phyloP scores from a whole-genome alignment of 2,888 invertebrate genomes.

The Orthosia cruda region DNA sequence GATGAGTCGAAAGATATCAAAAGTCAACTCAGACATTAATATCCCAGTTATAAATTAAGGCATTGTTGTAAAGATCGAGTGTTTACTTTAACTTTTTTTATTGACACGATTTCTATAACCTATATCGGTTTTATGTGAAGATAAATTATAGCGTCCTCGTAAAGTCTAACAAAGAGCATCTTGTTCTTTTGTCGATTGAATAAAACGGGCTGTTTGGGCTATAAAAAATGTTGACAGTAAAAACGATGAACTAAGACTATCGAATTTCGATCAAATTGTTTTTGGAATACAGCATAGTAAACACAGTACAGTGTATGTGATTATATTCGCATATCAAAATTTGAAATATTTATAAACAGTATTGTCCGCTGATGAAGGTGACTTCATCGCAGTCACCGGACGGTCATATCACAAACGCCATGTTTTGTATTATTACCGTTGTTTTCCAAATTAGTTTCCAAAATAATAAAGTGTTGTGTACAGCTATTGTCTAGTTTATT shows the following conservation, averaged over 20 bases:
- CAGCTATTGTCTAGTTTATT: not conserved
- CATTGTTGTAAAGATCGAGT: slow-evolving; percentile 69
- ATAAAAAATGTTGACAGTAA: slow-evolving; percentile 37
- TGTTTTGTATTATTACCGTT: slow-evolving; percentile 14
- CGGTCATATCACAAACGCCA: slow-evolving; percentile 9
- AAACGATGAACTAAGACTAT: slow-evolving; percentile 20
- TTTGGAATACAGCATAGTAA: not conserved
- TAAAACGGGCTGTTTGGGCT: slow-evolving; percentile 17
- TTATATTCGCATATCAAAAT: slow-evolving; percentile 26
- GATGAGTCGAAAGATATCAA: slow-evolving; percentile 75
- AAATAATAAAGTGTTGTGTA: slow-evolving; percentile 22
- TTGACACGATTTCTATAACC: slow-evolving; percentile 68
- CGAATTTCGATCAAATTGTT: not conserved
- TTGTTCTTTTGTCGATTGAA: slow-evolving; percentile 29
- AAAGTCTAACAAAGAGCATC: slow-evolving; percentile 57
- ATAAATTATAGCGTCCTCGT: slow-evolving; percentile 65
- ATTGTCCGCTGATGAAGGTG: slow-evolving; percentile 40
- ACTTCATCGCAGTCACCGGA: slow-evolving; percentile 32
- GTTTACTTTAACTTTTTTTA: slow-evolving; percentile 74
- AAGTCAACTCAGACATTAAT: slow-evolving; percentile 68
- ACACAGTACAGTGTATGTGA: not conserved
- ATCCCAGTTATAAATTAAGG: slow-evolving; percentile 73
- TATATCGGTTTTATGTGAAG: slow-evolving; percentile 63
- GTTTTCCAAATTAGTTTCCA: slow-evolving; percentile 6
- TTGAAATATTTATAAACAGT: slow-evolving; percentile 43